Evolutionary conservation across 53 echinoderm and acorn worm species (phyloP), one percentile per base, ranked within the genome.

Genomic region (Crossaster papposus): DNA sequence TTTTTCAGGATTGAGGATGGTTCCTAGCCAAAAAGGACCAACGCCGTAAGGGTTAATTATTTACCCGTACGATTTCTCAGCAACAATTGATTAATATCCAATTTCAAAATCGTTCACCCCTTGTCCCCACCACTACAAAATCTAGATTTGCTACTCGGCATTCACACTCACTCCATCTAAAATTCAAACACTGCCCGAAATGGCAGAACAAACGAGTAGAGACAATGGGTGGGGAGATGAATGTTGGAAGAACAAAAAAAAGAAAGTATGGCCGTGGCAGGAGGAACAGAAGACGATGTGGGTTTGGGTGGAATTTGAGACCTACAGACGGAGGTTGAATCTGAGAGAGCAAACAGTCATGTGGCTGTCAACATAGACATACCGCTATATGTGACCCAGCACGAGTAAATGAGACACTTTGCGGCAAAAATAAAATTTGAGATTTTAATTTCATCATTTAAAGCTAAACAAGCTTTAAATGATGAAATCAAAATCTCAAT

Each of bases 161-260:
- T 68, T 62, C 62, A 62, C 44, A 44, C 58, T 58, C 22, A 11
- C 68, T 5, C 28, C n/a, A 26, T 68, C 68, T 28, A 9, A n/a
- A 26, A 4, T 68, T 7, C 24, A n/a, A 10, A 26, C 22, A 23
- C 22, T 0, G 68, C n/a, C 68, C 28, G 24, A 68, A 68, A 68
- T n/a, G 24, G 68, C 28, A 6, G 11, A 68, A 68, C 68, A 68
- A 68, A 68, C 17, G 2, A 17, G 68, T 26, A 0, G 24, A 23
- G 68, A 26, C 68, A 68, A 68, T 68, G 68, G n/a, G 58, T 15
- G 58, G 58, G 68, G 68, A 68, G 68, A 5, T 58, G 58, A 68
- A 26, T 68, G 68, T 0, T 0, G 22, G 68, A 28, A 24, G 68
- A 20, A 68, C 28, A n/a, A 68, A 62, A 6, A 62, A 62, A 68